Evolutionary conservation across 2,888 invertebrate genomes (phyloP).

Genomic region (Oasisia sp.): DNA sequence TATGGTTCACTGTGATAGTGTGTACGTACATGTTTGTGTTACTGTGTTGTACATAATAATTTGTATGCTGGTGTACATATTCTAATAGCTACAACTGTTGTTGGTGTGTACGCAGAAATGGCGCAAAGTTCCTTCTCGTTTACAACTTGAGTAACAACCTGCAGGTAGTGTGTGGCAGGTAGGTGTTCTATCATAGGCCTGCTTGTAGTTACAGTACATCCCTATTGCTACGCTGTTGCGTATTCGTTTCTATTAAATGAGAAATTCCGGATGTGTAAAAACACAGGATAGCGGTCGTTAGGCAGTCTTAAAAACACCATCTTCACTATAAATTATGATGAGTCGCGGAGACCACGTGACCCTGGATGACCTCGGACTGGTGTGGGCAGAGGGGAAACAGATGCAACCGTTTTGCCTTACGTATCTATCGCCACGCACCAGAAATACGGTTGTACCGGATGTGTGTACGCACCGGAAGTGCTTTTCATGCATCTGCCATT

Average conservation of each 20-base stretch:
- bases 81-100: neutral
- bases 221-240: neutral
- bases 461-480: neutral
- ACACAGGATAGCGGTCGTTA: neutral
- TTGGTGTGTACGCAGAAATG: neutral
- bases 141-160: neutral
- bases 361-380: neutral
- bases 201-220: neutral
- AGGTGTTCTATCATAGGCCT: neutral
- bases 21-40: neutral
- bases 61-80: neutral
- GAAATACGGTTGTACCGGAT: neutral
- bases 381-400: neutral
- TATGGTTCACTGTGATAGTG: conserved; percentile 17
- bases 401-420: neutral
- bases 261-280: neutral
- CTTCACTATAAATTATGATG: conserved; percentile 2
- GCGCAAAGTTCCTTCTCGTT: neutral
- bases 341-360: neutral
- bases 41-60: conserved; percentile 10
- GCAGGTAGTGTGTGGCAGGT: neutral
- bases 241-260: neutral
- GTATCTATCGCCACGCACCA: neutral
- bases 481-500: neutral
- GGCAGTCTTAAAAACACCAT: neutral